Conservation (phyloP, 2,888 invertebrate species). For the Mythimna ferrago region DNA sequence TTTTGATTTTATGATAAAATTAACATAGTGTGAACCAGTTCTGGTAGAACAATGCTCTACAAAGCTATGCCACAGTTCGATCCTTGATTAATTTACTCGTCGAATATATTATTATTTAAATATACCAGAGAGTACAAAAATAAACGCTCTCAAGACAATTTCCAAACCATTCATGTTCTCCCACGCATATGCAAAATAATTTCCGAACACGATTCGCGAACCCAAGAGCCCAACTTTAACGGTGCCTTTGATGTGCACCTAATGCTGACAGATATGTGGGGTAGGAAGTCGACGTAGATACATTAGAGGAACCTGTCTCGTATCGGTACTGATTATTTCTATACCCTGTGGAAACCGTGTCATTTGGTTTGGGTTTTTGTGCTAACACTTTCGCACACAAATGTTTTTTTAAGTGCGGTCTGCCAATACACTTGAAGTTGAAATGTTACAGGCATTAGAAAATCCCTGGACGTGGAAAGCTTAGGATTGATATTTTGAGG, state of each 20-base stretch:
- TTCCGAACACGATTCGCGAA: constrained; percentile 46
- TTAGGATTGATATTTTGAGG: not conserved
- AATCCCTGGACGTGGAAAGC: not conserved
- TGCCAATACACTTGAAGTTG: no score
- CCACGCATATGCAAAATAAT: constrained; percentile 33
- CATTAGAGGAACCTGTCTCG: constrained; percentile 59
- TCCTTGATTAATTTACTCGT: not conserved
- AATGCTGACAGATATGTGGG: constrained; percentile 73
- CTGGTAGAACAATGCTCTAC: no score
- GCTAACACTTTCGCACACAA: not conserved
- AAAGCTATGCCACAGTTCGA: not conserved
- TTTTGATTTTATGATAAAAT: not conserved
- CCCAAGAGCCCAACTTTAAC: constrained; percentile 70
- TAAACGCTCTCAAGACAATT: constrained; percentile 1
- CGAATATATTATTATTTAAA: constrained; percentile 6
- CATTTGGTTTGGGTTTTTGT: constrained; percentile 29
- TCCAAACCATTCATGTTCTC: constrained; percentile 21
- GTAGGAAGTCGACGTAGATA: constrained; percentile 69
- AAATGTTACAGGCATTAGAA: not conserved
- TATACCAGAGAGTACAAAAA: not conserved
- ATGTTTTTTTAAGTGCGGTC: not conserved
- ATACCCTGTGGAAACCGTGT: constrained; percentile 52
- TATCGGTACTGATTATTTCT: constrained; percentile 61
- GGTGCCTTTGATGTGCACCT: constrained; percentile 76
- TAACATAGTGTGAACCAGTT: not conserved